Conservation (phyloP, 2,888 invertebrate genomes). For the Danaus chrysippus region DNA sequence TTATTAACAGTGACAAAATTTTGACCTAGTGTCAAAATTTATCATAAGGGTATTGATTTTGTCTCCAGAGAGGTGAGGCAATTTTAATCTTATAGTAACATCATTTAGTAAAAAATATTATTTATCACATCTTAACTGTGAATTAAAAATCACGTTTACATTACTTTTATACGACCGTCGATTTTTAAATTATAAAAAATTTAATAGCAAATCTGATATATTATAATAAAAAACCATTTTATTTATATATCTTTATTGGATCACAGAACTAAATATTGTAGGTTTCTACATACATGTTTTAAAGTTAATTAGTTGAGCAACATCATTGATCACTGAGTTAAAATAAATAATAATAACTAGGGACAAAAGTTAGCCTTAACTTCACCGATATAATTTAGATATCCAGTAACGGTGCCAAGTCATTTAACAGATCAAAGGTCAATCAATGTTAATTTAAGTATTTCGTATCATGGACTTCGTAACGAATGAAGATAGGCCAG, state of each 20-base stretch:
- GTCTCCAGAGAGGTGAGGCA: neutral
- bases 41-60: conserved; percentile 21
- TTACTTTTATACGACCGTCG: no score
- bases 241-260: conserved; percentile 62
- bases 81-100: neutral
- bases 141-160: conserved; percentile 29
- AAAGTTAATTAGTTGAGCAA: conserved; percentile 73
- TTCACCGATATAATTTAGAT: neutral
- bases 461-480: neutral
- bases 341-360: conserved; percentile 11
- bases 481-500: conserved; percentile 5
- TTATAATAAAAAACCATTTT: conserved; percentile 31
- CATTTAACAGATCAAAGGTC: no score
- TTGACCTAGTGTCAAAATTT: conserved; percentile 23
- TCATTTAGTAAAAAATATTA: neutral
- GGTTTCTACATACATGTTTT: conserved; percentile 60
- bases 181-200: no score
- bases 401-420: no score
- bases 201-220: no score
- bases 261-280: conserved; percentile 71
- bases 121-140: neutral
- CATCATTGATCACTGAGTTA: conserved; percentile 55
- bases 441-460: no score
- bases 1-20: conserved; percentile 8
- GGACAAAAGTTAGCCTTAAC: neutral